These are phyloP conservation scores for Eucidaris tribuloides DNA, from an alignment of 35 echinoderm and acorn worm species.

Conservation along the genomic window DNA sequence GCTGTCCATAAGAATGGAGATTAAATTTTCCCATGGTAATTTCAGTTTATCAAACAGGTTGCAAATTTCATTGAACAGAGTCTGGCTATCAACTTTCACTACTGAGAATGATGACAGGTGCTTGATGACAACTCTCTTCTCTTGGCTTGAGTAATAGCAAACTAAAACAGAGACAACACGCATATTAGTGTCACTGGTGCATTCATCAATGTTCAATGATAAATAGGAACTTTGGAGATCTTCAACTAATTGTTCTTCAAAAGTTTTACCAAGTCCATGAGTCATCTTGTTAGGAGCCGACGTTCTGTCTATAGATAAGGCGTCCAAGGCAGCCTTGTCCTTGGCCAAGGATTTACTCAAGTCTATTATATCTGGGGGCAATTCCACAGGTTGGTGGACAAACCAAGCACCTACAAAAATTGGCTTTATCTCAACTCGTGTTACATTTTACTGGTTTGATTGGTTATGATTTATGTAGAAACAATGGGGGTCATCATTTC, in stretches of 20 bases:
- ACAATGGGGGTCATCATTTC: too few species aligned
- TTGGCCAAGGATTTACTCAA: conserved; percentile 42
- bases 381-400: too few species aligned
- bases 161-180: conserved; percentile 26
- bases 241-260: conserved; percentile 18
- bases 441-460: too few species aligned
- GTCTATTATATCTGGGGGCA: conserved; percentile 43
- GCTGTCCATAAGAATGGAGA: conserved; percentile 61
- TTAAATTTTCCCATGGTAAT: conserved; percentile 47
- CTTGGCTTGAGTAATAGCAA: neutral
- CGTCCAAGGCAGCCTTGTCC: conserved; percentile 32
- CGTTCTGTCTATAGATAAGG: conserved; percentile 40
- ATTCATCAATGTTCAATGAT: conserved; percentile 60
- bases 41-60: conserved; percentile 14
- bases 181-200: conserved; percentile 23
- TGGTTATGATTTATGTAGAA: too few species aligned
- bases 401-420: too few species aligned
- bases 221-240: conserved; percentile 35
- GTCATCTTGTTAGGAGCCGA: conserved; percentile 53
- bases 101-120: conserved; percentile 43
- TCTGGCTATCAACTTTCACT: conserved; percentile 24
- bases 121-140: conserved; percentile 29
- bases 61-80: conserved; percentile 35
- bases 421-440: too few species aligned
- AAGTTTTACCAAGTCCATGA: conserved; percentile 52